These are phyloP conservation scores for Cylas formicarius DNA, from an alignment of 1,140 invertebrate genomes.

Conservation along the genomic window DNA sequence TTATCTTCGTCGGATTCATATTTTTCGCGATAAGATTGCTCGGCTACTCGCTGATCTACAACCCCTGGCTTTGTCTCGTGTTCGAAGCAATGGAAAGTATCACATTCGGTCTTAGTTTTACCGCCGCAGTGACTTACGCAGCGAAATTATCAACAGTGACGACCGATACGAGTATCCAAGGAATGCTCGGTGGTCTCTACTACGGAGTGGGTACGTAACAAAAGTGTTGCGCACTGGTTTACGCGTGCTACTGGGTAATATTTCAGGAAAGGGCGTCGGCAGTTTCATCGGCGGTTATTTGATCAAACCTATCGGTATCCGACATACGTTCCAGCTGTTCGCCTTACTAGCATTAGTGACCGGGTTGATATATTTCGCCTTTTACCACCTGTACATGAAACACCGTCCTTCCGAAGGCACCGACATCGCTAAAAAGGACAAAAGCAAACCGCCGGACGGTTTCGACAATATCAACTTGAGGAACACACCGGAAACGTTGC, in stretches of 20 bases:
- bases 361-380: constrained; percentile 61
- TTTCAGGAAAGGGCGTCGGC: constrained; percentile 66
- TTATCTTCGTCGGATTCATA: constrained; percentile 71
- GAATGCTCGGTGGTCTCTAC: constrained; percentile 71
- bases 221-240: background rate
- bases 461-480: constrained; percentile 23
- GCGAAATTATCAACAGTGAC: constrained; percentile 70
- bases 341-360: constrained; percentile 53
- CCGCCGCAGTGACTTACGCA: constrained; percentile 74
- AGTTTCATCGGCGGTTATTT: constrained; percentile 70
- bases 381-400: constrained; percentile 58
- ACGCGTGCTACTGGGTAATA: background rate
- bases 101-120: constrained; percentile 75
- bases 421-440: constrained; percentile 29
- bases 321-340: constrained; percentile 68
- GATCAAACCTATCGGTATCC: constrained; percentile 65
- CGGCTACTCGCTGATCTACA: constrained; percentile 73
- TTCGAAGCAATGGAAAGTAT: constrained; percentile 80
- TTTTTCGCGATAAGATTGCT: constrained; percentile 69
- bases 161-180: constrained; percentile 75
- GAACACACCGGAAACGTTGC: constrained; percentile 10
- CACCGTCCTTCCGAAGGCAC: constrained; percentile 37
- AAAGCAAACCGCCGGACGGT: constrained; percentile 16
- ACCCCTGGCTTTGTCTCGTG: constrained; percentile 72
- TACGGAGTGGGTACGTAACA: constrained; percentile 64